phyloP scores from a whole-genome alignment of 2,113 vertebrate genomes.

The Larimichthys polyactis region DNA sequence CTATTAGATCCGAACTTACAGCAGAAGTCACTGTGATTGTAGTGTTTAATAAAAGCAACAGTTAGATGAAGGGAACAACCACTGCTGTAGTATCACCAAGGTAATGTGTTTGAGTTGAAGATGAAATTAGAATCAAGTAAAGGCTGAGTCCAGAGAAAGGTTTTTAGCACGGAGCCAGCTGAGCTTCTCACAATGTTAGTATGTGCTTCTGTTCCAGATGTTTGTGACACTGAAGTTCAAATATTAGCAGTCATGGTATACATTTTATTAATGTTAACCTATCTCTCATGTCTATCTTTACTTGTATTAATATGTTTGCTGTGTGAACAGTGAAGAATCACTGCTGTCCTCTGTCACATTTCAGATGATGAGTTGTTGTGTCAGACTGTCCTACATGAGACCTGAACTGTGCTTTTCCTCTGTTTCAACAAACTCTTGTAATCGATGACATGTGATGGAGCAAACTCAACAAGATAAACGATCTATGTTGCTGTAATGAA shows the following conservation, averaged over 20 bases:
- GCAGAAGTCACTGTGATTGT: slow-evolving; percentile 29
- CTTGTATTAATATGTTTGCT: background rate
- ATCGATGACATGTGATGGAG: slow-evolving; percentile 66
- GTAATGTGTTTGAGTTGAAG: no score
- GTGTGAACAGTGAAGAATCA: background rate
- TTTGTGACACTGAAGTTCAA: background rate
- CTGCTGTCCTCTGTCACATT: slow-evolving; percentile 14
- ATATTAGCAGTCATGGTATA: background rate
- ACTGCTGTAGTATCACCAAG: slow-evolving; percentile 8
- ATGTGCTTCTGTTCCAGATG: no score
- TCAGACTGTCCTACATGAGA: slow-evolving; percentile 34
- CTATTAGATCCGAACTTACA: background rate
- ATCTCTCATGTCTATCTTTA: background rate
- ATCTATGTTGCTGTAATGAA: slow-evolving; percentile 81
- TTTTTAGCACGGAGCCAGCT: no score
- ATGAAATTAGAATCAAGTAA: no score
- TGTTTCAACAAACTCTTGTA: slow-evolving; percentile 66
- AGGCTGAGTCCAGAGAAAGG: no score
- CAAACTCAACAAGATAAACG: slow-evolving; percentile 74
- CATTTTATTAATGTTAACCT: background rate
- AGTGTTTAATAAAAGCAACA: slow-evolving; percentile 23
- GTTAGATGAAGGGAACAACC: slow-evolving; percentile 41
- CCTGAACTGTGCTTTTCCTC: slow-evolving; percentile 54
- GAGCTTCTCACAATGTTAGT: no score
- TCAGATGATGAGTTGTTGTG: slow-evolving; percentile 48